These are phyloP conservation scores for Thamnaconus septentrionalis DNA, from an alignment of 2,113 vertebrate genomes.

Conservation along the genomic window DNA sequence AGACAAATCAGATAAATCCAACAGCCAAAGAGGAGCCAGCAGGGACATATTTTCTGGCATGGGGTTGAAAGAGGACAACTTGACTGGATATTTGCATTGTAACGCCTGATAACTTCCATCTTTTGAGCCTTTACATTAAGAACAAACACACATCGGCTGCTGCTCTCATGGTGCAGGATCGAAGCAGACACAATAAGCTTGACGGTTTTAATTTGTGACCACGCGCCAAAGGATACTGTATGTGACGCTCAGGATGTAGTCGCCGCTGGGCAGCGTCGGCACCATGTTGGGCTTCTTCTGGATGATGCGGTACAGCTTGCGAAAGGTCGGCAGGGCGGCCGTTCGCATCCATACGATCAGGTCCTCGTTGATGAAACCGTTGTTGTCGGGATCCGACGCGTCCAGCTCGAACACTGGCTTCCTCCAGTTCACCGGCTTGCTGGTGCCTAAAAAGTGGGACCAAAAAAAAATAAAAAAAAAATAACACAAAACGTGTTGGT, in stretches of 20 bases:
- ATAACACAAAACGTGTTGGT: too few relatives aligned
- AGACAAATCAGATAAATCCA: too few relatives aligned
- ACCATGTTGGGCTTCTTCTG: slow-evolving; percentile 78
- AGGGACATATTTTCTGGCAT: too few relatives aligned
- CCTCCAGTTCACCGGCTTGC: slow-evolving; percentile 90
- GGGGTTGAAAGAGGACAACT: too few relatives aligned
- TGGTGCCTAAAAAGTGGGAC: slow-evolving; percentile 72
- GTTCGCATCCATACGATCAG: slow-evolving; percentile 99
- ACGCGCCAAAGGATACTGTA: slow-evolving; percentile 94
- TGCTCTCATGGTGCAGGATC: too few relatives aligned
- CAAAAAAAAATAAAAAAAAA: background rate
- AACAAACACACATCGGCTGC: too few relatives aligned
- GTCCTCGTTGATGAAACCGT: slow-evolving; percentile 97
- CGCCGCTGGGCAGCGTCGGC: slow-evolving; percentile 87
- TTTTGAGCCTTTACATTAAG: too few relatives aligned
- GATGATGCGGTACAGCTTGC: slow-evolving; percentile 96
- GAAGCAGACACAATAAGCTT: too few relatives aligned
- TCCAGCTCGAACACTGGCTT: slow-evolving; percentile 87
- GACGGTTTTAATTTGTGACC: too few relatives aligned
- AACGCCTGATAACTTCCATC: too few relatives aligned
- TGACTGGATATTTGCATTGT: too few relatives aligned
- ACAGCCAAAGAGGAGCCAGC: too few relatives aligned
- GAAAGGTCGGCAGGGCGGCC: slow-evolving; percentile 93
- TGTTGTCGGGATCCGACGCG: slow-evolving; percentile 80
- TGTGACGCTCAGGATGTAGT: slow-evolving; percentile 82